phyloP scores from a whole-genome alignment of 2,113 vertebrate species.

The Crotalus horridus region DNA sequence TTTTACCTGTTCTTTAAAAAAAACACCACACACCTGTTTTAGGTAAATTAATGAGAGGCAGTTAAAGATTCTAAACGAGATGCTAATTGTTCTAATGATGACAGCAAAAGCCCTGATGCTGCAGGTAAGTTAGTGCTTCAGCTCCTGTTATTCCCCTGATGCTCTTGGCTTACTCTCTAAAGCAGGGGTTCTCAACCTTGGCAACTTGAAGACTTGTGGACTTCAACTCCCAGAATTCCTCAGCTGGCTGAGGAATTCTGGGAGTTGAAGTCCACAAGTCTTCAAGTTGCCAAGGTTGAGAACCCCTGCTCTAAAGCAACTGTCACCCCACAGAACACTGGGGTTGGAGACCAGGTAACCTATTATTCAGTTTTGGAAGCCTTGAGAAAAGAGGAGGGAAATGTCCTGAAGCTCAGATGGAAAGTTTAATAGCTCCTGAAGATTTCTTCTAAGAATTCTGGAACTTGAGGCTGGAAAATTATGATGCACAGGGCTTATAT shows the following conservation, averaged over 20 bases:
- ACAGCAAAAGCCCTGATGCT: slow-evolving; percentile 58
- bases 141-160: neutral
- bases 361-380: neutral
- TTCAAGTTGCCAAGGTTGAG: too few species aligned
- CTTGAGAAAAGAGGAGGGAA: neutral
- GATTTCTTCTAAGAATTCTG: neutral
- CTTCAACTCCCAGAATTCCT: too few species aligned
- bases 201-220: too few species aligned
- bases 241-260: too few species aligned
- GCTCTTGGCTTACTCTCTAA: neutral
- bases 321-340: neutral
- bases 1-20: neutral
- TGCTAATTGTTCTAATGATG: slow-evolving; percentile 64
- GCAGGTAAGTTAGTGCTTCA: slow-evolving; percentile 47
- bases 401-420: neutral
- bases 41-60: slow-evolving; percentile 65
- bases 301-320: neutral
- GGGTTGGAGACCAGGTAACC: neutral
- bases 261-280: too few species aligned
- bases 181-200: neutral
- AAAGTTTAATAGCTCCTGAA: neutral
- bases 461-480: neutral
- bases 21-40: slow-evolving; percentile 5
- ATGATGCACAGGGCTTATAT: neutral
- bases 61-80: slow-evolving; percentile 67